phyloP scores from a whole-genome alignment of 2,113 vertebrate genomes.

The Paedocypris sp. region DNA sequence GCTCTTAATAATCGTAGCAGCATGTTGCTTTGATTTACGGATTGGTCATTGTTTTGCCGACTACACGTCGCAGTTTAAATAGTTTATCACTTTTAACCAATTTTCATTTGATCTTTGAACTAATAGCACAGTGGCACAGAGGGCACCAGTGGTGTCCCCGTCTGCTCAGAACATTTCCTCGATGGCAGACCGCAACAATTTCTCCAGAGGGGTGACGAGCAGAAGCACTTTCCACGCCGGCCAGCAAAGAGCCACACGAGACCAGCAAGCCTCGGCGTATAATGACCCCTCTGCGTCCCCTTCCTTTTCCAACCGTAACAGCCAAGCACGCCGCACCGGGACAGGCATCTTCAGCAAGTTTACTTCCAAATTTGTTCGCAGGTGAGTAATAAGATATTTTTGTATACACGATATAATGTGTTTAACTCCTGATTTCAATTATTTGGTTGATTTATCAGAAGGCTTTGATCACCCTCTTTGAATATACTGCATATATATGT shows the following conservation, averaged over 20 bases:
- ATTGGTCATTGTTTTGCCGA: background rate
- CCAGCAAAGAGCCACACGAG: slow-evolving; percentile 67
- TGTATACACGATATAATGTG: too few relatives aligned
- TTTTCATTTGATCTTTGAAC: background rate
- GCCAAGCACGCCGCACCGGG: slow-evolving; percentile 62
- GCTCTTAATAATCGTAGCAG: background rate
- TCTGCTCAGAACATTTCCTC: slow-evolving; percentile 67
- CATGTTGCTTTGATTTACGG: background rate
- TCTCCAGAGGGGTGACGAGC: slow-evolving; percentile 67
- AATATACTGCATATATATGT: too few relatives aligned
- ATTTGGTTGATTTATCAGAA: too few relatives aligned
- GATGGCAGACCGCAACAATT: slow-evolving; percentile 63
- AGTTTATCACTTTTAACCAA: background rate
- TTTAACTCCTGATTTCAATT: too few relatives aligned
- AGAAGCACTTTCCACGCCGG: slow-evolving; percentile 72
- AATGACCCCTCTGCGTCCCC: slow-evolving; percentile 61
- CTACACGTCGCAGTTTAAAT: background rate
- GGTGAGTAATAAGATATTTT: too few relatives aligned
- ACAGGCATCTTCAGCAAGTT: slow-evolving; percentile 74
- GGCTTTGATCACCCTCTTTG: too few relatives aligned
- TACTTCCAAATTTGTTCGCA: slow-evolving; percentile 75
- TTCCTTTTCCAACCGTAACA: slow-evolving; percentile 58
- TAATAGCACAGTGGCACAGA: slow-evolving; percentile 57
- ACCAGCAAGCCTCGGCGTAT: slow-evolving; percentile 62
- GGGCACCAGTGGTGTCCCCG: slow-evolving; percentile 65